A percentile compares a stretch with the other conserved stretches of the same genome.
These are phyloP conservation scores for Marisa cornuarietis DNA, from an alignment of 1,140 invertebrate genomes.

Conservation along the genomic window DNA sequence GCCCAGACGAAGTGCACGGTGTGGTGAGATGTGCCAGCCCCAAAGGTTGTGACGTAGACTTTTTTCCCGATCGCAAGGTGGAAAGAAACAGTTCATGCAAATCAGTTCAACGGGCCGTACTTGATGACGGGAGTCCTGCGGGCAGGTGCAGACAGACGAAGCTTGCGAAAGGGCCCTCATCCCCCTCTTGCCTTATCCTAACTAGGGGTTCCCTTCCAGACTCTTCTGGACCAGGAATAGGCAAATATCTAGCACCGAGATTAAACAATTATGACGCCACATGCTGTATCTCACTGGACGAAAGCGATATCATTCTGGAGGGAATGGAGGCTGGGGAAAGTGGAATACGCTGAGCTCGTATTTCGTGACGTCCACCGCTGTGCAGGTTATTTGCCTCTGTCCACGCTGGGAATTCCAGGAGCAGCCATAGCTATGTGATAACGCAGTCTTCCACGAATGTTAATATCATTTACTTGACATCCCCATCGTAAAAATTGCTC, in stretches of 20 bases:
- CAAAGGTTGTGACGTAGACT: neutral
- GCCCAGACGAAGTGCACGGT: slow-evolving; percentile 41
- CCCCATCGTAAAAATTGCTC: neutral
- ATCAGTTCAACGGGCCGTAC: neutral
- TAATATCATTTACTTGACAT: neutral
- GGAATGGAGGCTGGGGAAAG: no score
- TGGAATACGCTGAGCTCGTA: neutral
- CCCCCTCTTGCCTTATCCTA: neutral
- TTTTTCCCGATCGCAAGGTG: neutral
- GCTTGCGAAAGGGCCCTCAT: neutral
- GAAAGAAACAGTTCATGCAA: neutral
- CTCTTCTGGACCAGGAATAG: no score
- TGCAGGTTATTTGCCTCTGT: neutral
- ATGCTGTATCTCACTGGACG: no score
- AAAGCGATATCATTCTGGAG: no score
- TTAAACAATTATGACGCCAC: no score
- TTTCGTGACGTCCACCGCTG: neutral
- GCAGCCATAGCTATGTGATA: neutral
- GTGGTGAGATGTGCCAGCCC: slow-evolving; percentile 24
- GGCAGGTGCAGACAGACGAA: neutral
- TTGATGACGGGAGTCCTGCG: neutral
- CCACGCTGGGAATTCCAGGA: neutral
- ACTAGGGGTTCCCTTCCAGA: neutral
- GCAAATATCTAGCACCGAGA: no score
- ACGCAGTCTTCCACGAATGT: neutral